A percentile compares a stretch with the other conserved stretches of the same genome.
Conservation (phyloP, 2,888 invertebrate species). For the Rhamphomyia laevipes region DNA sequence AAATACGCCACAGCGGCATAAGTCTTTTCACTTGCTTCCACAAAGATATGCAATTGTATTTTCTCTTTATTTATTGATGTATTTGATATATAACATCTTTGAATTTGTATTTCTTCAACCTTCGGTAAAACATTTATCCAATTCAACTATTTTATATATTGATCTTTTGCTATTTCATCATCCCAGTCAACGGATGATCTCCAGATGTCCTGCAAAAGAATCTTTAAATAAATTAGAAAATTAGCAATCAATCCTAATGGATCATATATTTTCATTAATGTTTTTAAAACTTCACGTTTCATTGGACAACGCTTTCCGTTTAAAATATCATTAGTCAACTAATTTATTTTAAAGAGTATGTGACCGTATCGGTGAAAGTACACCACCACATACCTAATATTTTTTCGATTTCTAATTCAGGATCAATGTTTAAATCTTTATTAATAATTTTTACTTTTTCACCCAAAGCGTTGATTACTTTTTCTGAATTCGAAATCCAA, state of each 20-base stretch:
- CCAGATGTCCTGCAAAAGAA: too few species aligned
- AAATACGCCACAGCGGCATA: too few species aligned
- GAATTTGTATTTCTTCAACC: neutral
- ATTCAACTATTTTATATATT: constrained; percentile 14
- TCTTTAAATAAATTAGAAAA: constrained; percentile 15
- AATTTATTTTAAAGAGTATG: neutral
- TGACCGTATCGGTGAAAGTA: neutral
- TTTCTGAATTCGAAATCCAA: neutral
- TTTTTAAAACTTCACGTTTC: constrained; percentile 3
- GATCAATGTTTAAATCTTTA: too few species aligned
- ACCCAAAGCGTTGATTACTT: too few species aligned
- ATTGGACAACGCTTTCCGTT: too few species aligned
- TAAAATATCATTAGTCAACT: neutral
- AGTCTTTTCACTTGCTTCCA: too few species aligned
- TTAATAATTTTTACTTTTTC: too few species aligned
- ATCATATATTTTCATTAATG: constrained; percentile 23
- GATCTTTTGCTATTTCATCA: neutral
- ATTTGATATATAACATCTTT: neutral
- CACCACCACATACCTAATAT: constrained; percentile 7
- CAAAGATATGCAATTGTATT: constrained; percentile 7
- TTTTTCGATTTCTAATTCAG: neutral
- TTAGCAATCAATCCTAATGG: constrained; percentile 21
- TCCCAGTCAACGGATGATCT: constrained; percentile 14
- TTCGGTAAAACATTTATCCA: constrained; percentile 15
- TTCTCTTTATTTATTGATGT: constrained; percentile 10